Evolutionary conservation across 2,888 invertebrate species (phyloP).

Genomic region (Pherbina coryleti): DNA sequence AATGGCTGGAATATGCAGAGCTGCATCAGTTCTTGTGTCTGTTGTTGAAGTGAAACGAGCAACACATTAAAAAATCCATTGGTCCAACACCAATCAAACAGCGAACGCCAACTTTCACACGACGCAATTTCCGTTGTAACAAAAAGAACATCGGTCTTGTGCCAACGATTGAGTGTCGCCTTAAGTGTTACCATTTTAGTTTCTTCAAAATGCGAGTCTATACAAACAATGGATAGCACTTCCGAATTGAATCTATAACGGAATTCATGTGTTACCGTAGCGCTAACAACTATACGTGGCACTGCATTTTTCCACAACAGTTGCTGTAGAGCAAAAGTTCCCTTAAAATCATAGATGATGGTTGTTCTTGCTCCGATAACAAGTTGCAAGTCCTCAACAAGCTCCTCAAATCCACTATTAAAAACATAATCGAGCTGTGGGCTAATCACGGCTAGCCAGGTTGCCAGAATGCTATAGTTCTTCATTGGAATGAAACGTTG

Average conservation of each 20-base stretch:
- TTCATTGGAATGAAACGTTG: too few relatives aligned
- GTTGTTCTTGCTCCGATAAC: conserved; percentile 20
- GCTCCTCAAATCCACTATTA: too few relatives aligned
- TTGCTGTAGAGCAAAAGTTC: not conserved
- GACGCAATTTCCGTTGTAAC: not conserved
- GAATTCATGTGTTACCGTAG: not conserved
- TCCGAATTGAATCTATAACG: conserved; percentile 16
- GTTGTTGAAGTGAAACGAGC: not conserved
- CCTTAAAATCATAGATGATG: conserved; percentile 26
- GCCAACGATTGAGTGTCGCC: conserved; percentile 12
- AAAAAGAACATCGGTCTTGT: conserved; percentile 27
- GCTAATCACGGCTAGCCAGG: too few relatives aligned
- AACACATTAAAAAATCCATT: conserved; percentile 33
- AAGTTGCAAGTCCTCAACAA: conserved; percentile 3
- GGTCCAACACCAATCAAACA: conserved; percentile 30
- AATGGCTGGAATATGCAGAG: conserved; percentile 7
- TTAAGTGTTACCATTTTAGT: conserved; percentile 15
- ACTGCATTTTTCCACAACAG: conserved; percentile 4
- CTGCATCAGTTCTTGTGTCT: not conserved
- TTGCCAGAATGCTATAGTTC: too few relatives aligned
- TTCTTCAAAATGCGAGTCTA: not conserved
- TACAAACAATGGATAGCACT: conserved; percentile 11
- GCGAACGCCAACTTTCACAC: not conserved
- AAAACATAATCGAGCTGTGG: too few relatives aligned
- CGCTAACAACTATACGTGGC: conserved; percentile 7